Conservation (phyloP, 2,797 vertebrate genomes). For the Parambassis ranga region DNA sequence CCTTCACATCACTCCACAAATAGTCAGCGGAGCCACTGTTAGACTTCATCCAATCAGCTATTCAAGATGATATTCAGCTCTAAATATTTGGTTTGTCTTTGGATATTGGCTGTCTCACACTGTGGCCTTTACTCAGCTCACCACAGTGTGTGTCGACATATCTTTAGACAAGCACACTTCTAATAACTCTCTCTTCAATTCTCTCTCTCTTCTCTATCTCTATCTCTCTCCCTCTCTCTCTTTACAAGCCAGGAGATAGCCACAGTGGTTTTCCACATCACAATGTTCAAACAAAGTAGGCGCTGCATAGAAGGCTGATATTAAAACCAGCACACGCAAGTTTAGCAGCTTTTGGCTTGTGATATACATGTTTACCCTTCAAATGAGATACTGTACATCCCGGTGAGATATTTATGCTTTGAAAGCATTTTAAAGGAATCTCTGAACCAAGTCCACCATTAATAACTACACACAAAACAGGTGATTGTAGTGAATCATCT, state of each 20-base stretch:
- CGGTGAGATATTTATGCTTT: too few species aligned
- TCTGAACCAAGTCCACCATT: too few species aligned
- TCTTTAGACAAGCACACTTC: slow-evolving; percentile 62
- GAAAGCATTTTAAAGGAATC: too few species aligned
- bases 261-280: slow-evolving; percentile 41
- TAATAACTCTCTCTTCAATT: slow-evolving; percentile 44
- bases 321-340: slow-evolving; percentile 43
- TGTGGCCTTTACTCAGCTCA: slow-evolving; percentile 60
- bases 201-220: not conserved
- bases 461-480: too few species aligned
- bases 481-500: too few species aligned
- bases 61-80: slow-evolving; percentile 30
- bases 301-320: slow-evolving; percentile 37
- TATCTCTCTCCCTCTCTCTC: slow-evolving; percentile 12
- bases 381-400: too few species aligned
- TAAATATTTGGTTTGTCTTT: slow-evolving; percentile 56
- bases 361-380: too few species aligned
- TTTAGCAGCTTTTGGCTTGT: too few species aligned
- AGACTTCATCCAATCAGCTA: slow-evolving; percentile 12
- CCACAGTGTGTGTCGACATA: slow-evolving; percentile 60
- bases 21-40: not conserved
- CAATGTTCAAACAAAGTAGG: slow-evolving; percentile 50
- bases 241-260: not conserved
- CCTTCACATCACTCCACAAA: not conserved
- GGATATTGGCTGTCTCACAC: slow-evolving; percentile 49